These are phyloP conservation scores for Lathamus discolor DNA, from an alignment of 2,113 vertebrate species.

Conservation along the genomic window DNA sequence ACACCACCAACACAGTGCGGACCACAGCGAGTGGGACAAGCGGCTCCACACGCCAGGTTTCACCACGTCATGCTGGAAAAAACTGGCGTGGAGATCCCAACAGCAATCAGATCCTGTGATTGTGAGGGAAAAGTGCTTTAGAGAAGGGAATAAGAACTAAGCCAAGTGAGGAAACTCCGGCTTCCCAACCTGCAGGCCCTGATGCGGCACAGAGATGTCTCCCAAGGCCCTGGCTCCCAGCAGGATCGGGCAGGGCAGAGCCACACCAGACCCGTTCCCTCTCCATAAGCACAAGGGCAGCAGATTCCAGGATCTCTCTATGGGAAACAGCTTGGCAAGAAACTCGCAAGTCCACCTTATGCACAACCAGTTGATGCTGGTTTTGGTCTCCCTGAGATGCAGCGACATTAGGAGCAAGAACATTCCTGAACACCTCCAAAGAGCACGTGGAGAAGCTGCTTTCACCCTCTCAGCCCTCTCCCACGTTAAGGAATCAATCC, in stretches of 20 bases:
- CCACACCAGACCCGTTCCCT: neutral
- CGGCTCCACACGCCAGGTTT: neutral
- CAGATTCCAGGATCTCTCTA: neutral
- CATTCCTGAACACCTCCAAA: neutral
- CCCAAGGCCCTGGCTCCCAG: accelerated
- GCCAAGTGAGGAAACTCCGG: neutral
- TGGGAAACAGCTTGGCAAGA: neutral
- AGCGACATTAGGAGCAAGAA: neutral
- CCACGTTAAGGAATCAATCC: neutral
- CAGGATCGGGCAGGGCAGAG: neutral
- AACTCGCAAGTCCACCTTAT: neutral
- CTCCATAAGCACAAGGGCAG: neutral
- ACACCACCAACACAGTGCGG: neutral
- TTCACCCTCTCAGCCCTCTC: neutral
- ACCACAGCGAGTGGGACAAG: neutral
- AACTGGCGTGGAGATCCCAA: accelerated
- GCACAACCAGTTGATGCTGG: neutral
- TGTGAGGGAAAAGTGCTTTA: neutral
- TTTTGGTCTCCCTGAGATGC: neutral
- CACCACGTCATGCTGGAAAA: neutral
- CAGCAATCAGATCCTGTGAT: neutral
- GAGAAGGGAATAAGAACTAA: neutral
- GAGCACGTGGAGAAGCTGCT: neutral
- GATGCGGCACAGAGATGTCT: accelerated
- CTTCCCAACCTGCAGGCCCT: neutral